Conservation (phyloP, 2,888 invertebrate genomes). For the Uropetala carovei region DNA sequence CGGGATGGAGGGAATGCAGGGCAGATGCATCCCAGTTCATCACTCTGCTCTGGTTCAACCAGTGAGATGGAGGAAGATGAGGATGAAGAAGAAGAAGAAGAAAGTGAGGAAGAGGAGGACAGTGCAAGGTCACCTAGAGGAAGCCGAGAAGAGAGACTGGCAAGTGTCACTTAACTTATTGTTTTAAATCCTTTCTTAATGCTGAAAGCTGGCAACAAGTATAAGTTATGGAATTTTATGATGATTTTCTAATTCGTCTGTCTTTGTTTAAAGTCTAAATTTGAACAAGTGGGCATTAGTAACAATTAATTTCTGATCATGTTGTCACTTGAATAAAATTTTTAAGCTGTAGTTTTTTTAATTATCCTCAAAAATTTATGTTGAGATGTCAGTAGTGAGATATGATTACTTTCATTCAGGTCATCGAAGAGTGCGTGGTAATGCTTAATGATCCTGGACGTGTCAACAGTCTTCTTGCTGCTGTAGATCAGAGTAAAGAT, state of each 20-base stretch:
- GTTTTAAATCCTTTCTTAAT: background rate
- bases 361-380: background rate
- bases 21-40: conserved; percentile 69
- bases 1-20: conserved; percentile 7
- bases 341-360: background rate
- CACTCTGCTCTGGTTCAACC: conserved; percentile 76
- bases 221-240: background rate
- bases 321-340: background rate
- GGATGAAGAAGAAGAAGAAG: conserved; percentile 78
- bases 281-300: background rate
- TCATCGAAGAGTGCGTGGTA: conserved; percentile 78
- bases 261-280: background rate
- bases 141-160: conserved; percentile 46
- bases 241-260: background rate
- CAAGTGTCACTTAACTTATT: background rate
- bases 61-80: conserved; percentile 78
- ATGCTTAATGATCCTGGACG: conserved; percentile 82
- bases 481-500: conserved; percentile 75
- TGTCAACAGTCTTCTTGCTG: conserved; percentile 77
- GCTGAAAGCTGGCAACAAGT: background rate
- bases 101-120: conserved; percentile 77
- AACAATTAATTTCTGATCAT: background rate
- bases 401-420: conserved; percentile 66
- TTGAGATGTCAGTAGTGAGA: background rate
- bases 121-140: conserved; percentile 69